Evolutionary conservation across 2,888 invertebrate genomes (phyloP).

Genomic region (Aphelenchoides bicaudatus): DNA sequence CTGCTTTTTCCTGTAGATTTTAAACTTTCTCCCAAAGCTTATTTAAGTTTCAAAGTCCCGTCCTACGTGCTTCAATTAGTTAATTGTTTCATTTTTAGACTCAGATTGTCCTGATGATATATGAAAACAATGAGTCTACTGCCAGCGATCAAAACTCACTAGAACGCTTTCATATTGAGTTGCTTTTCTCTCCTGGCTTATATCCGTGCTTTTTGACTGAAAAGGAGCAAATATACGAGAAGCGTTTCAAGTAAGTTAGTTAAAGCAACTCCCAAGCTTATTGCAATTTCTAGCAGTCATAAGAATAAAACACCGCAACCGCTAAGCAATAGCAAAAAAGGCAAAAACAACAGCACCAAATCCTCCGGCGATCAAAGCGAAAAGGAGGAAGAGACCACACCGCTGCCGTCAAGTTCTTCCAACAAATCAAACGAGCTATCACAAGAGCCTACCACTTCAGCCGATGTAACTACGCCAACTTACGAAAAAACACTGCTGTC

Average conservation of each 20-base stretch:
- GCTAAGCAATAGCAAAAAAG: slow-evolving; percentile 5
- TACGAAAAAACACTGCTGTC: slow-evolving; percentile 10
- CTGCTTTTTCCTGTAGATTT: too few species aligned
- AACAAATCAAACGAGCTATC: not conserved
- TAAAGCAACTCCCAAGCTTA: not conserved
- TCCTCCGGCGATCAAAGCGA: slow-evolving; percentile 12
- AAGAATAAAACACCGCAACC: slow-evolving; percentile 24
- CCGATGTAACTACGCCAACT: too few species aligned
- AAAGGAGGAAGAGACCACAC: not conserved
- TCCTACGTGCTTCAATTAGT: too few species aligned
- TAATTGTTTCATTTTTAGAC: too few species aligned
- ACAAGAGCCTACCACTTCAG: not conserved
- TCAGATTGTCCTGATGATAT: slow-evolving; percentile 85
- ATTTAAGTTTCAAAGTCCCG: too few species aligned
- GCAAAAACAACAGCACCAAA: not conserved
- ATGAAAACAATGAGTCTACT: slow-evolving; percentile 82
- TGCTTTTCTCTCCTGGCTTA: slow-evolving; percentile 93
- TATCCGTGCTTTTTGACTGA: slow-evolving; percentile 61
- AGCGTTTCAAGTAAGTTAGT: slow-evolving; percentile 80
- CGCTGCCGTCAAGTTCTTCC: not conserved
- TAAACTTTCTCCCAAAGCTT: too few species aligned
- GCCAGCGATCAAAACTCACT: slow-evolving; percentile 24
- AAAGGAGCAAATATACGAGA: slow-evolving; percentile 63
- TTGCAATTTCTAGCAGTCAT: slow-evolving; percentile 21
- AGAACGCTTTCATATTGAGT: slow-evolving; percentile 85